Base-by-base conservation (phyloP, 2,888 invertebrate species). In the Acanthosepion pharaonis region DNA sequence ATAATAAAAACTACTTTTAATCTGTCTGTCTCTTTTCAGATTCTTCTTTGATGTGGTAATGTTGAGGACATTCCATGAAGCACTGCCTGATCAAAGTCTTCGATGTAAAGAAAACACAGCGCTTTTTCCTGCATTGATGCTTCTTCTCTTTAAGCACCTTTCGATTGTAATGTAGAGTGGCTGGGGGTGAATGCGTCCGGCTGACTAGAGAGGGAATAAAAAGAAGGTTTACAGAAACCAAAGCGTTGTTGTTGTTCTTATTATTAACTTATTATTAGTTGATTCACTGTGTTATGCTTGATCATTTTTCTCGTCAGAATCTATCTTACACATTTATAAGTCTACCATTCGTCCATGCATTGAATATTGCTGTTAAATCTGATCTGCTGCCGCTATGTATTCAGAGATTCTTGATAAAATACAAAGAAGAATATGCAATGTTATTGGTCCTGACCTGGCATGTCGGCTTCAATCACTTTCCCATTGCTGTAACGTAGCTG, bases 11-110 rank as follows among this genome's bases (percentile, higher is more conserved):
- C 28, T n/a, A 6, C 1, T 78, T 78, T 78, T n/a, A 3, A 0
- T n/a, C 78, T 78, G 55, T 55, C 15, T 55, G 15, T 55, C 55
- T 55, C 20, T 55, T 55, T 55, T 55, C 55, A 78, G 78, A 28
- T 78, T 78, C 78, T 78, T 78, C 78, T 78, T 78, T 78, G 78
- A 78, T 78, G 78, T 78, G 78, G 78, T 78, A 78, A 78, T n/a
- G 28, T 78, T 78, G n/a, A 78, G 78, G n/a, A 6, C 8, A 78
- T 78, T 78, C 78, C 78, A 78, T n/a, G 78, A 78, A 78, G 28
- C 78, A 78, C 78, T 78, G 78, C 78, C 78, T 55, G n/a, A 78
- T 6, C n/a, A 78, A n/a, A n/a, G 78, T 78, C n/a, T 78, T 78
- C 78, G n/a, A 28, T 28, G n/a, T 78, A 78, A 78, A 78, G 55